Evolutionary conservation across 2,797 vertebrate species (phyloP).

Genomic region (Brachyalestes nurse): DNA sequence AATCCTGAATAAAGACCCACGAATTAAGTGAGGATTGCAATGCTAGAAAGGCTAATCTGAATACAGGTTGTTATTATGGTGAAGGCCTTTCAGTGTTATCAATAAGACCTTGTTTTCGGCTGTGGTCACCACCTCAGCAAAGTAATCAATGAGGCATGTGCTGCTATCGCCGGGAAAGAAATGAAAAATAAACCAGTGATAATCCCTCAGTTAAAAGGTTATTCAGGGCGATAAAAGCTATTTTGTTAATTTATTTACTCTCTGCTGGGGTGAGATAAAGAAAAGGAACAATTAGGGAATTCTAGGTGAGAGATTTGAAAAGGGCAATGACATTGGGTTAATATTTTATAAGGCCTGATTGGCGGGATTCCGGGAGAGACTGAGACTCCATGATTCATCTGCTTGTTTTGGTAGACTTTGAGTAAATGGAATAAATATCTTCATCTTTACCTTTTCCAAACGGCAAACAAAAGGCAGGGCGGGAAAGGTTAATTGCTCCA

Average conservation of each 20-base stretch:
- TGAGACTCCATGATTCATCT: constrained; percentile 80
- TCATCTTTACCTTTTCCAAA: constrained; percentile 80
- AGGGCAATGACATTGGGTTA: constrained; percentile 98
- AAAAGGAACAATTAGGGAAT: constrained; percentile 99
- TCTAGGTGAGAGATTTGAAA: constrained; percentile 98
- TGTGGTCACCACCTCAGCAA: constrained; percentile 96
- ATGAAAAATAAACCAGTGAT: constrained; percentile 99
- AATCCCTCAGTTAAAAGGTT: constrained; percentile 99
- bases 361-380: constrained; percentile 69
- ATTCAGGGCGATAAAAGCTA: constrained; percentile 99
- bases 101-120: constrained; percentile 95
- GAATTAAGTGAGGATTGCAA: constrained; percentile 11
- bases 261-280: constrained; percentile 99
- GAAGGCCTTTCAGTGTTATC: constrained; percentile 85
- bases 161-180: constrained; percentile 95
- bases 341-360: constrained; percentile 97
- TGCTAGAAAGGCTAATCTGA: constrained; percentile 25
- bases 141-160: constrained; percentile 99
- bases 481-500: constrained; percentile 84
- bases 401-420: constrained; percentile 82
- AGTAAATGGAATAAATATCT: constrained; percentile 87
- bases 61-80: constrained; percentile 47
- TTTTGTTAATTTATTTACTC: constrained; percentile 99
- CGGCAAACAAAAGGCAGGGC: constrained; percentile 80
- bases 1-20: constrained; percentile 24